phyloP scores from a whole-genome alignment of 2,797 vertebrate genomes.

The Chelmon rostratus region DNA sequence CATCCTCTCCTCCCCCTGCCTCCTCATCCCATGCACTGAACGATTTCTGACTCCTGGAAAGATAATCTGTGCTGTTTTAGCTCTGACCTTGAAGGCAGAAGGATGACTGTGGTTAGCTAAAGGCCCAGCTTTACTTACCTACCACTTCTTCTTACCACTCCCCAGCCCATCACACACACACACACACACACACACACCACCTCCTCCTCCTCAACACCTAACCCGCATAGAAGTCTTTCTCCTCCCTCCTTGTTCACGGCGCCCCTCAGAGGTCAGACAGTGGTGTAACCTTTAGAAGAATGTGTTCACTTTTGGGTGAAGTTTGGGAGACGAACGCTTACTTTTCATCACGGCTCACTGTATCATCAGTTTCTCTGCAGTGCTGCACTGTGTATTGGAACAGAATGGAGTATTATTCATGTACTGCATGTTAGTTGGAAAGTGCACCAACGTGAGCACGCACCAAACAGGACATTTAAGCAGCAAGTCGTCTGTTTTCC shows the following conservation, averaged over 20 bases:
- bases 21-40: conserved; percentile 14
- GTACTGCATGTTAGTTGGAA: too few relatives aligned
- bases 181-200: conserved; percentile 2
- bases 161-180: not conserved
- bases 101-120: conserved; percentile 52
- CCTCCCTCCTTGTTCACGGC: not conserved
- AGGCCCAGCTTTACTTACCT: conserved; percentile 46
- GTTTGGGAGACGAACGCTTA: conserved; percentile 13
- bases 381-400: too few relatives aligned
- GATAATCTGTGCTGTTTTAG: conserved; percentile 46
- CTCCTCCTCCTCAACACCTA: not conserved
- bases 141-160: conserved; percentile 11
- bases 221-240: not conserved
- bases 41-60: conserved; percentile 44
- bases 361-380: not conserved
- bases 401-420: too few relatives aligned
- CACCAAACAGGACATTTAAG: not conserved
- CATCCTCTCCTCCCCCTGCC: not conserved
- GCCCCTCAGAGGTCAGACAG: conserved; percentile 6
- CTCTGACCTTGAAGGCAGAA: conserved; percentile 51
- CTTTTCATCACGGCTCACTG: not conserved
- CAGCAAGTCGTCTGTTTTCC: too few relatives aligned
- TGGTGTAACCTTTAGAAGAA: conserved; percentile 21
- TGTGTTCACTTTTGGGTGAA: not conserved
- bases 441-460: not conserved